Base-by-base conservation (phyloP, 2,888 invertebrate genomes). In the Hirudinaria manillensis region DNA sequence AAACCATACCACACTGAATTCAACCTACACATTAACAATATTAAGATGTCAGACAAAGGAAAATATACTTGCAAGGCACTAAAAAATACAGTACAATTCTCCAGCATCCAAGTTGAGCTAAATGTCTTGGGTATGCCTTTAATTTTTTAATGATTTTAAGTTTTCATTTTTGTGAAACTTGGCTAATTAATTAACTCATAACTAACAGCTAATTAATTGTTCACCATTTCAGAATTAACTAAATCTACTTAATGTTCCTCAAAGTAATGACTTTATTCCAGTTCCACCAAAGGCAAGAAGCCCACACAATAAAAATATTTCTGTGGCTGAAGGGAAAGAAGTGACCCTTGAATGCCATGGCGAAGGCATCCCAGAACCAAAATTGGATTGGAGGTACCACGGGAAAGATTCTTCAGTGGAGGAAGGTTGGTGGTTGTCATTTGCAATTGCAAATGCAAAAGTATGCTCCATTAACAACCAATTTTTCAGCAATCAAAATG, bases 11-110 rank as follows among this genome's bases (percentile, higher is more conserved):
- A 61, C 24, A 27, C 61, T 19, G 29, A 61, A 10, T 61, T 24
- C 61, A 61, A 61, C 61, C 61, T 61, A 1, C 61, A 61, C 24
- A 61, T 61, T 10, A 27, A 10, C 24, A 61, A 61, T 19, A 29
- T 29, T 29, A 61, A 61, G 61, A 61, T 61, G 24, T 13, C 61
- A 21, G 61, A 61, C 61, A 24, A 61, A n/a, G 61, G 61, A 27
- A 27, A 61, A 7, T 61, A 61, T 10, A 61, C 24, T 10, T 61
- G 61, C 29, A 61, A 61, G 21, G 24, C 29, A 7, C 10, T 61
- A 10, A 61, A 61, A 29, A 61, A 61, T 61, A 10, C 24, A 61
- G 29, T 16, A 27, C 21, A 24, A 61, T 61, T 61, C 29, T 27
- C 10, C 29, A 61, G 24, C 24, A 10, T 29, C 10, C 61, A 16